These are phyloP conservation scores for Poicephalus gulielmi DNA, from an alignment of 2,113 vertebrate species.

Conservation along the genomic window DNA sequence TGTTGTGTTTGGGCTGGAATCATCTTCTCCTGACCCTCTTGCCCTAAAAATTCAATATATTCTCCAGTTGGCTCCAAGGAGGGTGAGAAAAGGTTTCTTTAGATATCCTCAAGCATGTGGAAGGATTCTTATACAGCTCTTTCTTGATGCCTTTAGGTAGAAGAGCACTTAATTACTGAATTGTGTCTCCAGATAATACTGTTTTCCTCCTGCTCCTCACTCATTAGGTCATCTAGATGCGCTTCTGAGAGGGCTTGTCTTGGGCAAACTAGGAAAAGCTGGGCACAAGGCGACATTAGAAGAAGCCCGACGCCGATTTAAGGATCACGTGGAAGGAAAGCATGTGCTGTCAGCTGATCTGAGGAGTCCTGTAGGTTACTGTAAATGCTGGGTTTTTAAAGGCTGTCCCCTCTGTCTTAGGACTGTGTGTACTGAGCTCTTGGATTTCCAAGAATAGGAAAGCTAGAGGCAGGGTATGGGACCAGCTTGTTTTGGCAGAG, in stretches of 20 bases:
- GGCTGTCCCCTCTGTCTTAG: not conserved
- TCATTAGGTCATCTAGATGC: slow-evolving; percentile 90
- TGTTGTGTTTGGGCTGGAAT: not conserved
- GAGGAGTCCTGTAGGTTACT: slow-evolving; percentile 88
- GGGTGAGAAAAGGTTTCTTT: not conserved
- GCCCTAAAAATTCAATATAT: not conserved
- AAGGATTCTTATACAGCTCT: not conserved
- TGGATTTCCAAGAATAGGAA: not conserved
- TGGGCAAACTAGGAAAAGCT: slow-evolving; percentile 95
- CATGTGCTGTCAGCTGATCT: slow-evolving; percentile 90
- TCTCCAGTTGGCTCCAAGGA: not conserved
- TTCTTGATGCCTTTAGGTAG: not conserved
- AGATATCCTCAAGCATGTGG: not conserved
- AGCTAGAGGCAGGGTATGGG: not conserved
- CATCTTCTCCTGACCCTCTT: not conserved
- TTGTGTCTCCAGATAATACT: not conserved
- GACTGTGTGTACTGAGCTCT: not conserved
- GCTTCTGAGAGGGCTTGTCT: slow-evolving; percentile 89
- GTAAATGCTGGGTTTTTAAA: not conserved
- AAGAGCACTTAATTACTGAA: not conserved
- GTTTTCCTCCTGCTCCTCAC: not conserved
- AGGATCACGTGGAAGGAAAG: slow-evolving; percentile 93
- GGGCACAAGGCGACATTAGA: slow-evolving; percentile 95
- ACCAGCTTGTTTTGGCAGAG: not conserved
- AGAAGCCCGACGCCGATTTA: slow-evolving; percentile 94